Base-by-base conservation (phyloP, 2,888 invertebrate species). In the Lepidonotus clava region DNA sequence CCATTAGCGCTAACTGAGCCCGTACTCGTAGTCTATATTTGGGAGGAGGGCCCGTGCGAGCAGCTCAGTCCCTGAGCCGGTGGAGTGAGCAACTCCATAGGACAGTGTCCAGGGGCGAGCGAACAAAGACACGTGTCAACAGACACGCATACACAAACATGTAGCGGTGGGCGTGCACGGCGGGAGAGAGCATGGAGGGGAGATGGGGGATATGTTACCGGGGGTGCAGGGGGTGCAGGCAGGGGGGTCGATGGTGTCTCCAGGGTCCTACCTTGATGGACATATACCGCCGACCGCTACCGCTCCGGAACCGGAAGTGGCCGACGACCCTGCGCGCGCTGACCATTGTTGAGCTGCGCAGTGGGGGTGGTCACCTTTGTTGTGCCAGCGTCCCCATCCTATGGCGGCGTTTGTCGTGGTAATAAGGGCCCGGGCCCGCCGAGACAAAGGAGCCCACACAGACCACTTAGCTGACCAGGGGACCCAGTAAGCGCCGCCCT, bases 111-210 rank as follows among this genome's bases (percentile, higher is more conserved):
- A n/a, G n/a, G n/a, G n/a, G n/a, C n/a, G n/a, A n/a, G n/a, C n/a
- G n/a, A 18, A 56, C 56, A 56, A 11, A 56, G 56, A n/a, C 56
- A 56, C 5, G 56, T n/a, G 56, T 56, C 56, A 56, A 56, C n/a
- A 56, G 56, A 56, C 56, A 56, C 56, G 56, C 56, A n/a, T 56
- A 56, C n/a, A 24, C 56, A 56, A 56, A 56, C 56, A 56, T 56
- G 8, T n/a, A n/a, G n/a, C n/a, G n/a, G n/a, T n/a, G n/a, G n/a
- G n/a, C n/a, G n/a, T n/a, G n/a, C n/a, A n/a, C n/a, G n/a, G n/a
- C n/a, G n/a, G n/a, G n/a, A n/a, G n/a, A n/a, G n/a, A n/a, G n/a
- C n/a, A n/a, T 46, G 46, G 46, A 11, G 8, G 46, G 8, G 8
- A 8, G 8, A 46, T 46, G 8, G 46, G 8, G 46, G 8, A 18